Evolutionary conservation across 2,888 invertebrate species (phyloP).

Genomic region (Branchellion lobata): DNA sequence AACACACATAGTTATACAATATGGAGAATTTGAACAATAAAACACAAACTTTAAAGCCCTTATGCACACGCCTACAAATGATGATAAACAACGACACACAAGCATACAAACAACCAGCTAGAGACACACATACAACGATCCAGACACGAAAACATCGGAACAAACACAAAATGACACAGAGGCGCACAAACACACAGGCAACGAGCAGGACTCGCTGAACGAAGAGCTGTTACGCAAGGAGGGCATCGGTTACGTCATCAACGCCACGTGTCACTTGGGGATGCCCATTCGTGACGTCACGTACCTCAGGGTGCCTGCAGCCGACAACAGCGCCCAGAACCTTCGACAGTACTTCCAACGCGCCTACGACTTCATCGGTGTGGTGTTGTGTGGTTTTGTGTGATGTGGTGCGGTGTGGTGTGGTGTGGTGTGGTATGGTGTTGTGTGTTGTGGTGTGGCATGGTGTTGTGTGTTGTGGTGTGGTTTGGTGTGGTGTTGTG

Average conservation of each 20-base stretch:
- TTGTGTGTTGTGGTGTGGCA: background rate
- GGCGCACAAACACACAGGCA: constrained; percentile 63
- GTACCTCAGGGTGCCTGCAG: constrained; percentile 78
- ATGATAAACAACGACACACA: too few relatives aligned
- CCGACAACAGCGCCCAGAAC: constrained; percentile 80
- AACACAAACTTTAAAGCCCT: too few relatives aligned
- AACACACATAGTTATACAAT: too few relatives aligned
- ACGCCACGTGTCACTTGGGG: constrained; percentile 70
- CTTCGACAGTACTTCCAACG: constrained; percentile 84
- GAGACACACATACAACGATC: too few relatives aligned
- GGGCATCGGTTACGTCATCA: constrained; percentile 76
- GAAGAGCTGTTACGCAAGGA: constrained; percentile 68
- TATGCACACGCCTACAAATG: too few relatives aligned
- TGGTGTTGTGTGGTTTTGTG: constrained; percentile 59
- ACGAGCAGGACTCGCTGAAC: constrained; percentile 78
- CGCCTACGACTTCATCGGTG: constrained; percentile 82
- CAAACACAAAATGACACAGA: too few relatives aligned
- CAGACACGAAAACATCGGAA: too few relatives aligned
- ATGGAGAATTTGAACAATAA: too few relatives aligned
- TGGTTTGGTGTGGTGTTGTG: background rate
- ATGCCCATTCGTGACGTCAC: constrained; percentile 61
- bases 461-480: background rate
- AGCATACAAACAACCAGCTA: too few relatives aligned
- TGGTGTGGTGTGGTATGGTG: background rate
- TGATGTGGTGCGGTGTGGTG: background rate